phyloP scores from a whole-genome alignment of 1,140 invertebrate species.

The Leucophenga varia region DNA sequence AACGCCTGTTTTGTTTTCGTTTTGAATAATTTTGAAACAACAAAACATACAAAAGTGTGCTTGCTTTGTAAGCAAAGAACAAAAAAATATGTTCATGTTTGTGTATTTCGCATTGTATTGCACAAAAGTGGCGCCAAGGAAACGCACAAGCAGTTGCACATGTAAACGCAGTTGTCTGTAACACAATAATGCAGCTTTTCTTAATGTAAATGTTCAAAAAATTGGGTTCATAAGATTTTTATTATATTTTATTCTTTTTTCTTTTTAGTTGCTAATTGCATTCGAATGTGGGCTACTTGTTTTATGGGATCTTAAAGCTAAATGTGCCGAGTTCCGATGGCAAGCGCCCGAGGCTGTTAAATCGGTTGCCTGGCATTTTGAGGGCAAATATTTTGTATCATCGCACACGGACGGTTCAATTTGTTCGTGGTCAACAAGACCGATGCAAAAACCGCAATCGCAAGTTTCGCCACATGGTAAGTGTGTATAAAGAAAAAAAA shows the following conservation, averaged over 20 bases:
- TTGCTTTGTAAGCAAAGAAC: no score
- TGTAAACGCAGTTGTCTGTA: no score
- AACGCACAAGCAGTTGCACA: no score
- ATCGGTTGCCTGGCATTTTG: constrained; percentile 93
- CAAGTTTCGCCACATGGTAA: constrained; percentile 90
- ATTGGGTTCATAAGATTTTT: not conserved
- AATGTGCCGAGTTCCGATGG: constrained; percentile 79
- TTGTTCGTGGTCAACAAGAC: constrained; percentile 84
- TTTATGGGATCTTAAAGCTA: constrained; percentile 90
- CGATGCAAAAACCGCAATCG: constrained; percentile 73
- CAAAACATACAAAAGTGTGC: no score
- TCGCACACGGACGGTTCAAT: constrained; percentile 94
- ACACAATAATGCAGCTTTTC: no score
- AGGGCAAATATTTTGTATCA: constrained; percentile 98
- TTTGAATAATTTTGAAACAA: no score
- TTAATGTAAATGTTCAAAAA: no score
- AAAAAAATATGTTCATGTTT: no score
- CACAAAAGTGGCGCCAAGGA: no score
- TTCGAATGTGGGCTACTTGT: constrained; percentile 94
- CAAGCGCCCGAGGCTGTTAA: constrained; percentile 76
- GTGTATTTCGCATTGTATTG: no score
- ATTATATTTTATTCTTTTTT: not conserved
- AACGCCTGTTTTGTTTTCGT: no score
- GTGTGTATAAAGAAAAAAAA: constrained; percentile 17
- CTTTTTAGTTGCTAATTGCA: constrained; percentile 86